phyloP scores from a whole-genome alignment of 1,140 invertebrate genomes.

The Pseudomyrmex cubaensis region DNA sequence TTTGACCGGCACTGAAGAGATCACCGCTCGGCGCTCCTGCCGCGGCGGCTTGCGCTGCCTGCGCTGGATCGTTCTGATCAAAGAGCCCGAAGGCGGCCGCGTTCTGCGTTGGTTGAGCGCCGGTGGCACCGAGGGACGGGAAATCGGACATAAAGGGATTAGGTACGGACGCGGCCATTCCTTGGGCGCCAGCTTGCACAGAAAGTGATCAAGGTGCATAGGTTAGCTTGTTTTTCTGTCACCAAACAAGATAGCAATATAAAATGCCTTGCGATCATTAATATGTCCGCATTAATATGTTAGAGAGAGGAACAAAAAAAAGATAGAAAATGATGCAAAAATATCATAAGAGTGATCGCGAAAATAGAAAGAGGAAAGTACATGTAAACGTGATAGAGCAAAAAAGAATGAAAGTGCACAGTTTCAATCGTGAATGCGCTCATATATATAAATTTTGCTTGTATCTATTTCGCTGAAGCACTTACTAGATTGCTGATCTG shows the following conservation, averaged over 20 bases:
- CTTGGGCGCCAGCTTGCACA: conserved; percentile 89
- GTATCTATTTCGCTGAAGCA: conserved; percentile 58
- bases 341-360: conserved; percentile 58
- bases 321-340: conserved; percentile 62
- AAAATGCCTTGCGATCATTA: conserved; percentile 35
- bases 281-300: conserved; percentile 17
- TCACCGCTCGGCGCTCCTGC: conserved; percentile 72
- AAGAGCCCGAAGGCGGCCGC: conserved; percentile 68
- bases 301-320: not conserved
- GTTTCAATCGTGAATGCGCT: conserved; percentile 18
- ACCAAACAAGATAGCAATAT: not conserved
- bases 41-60: conserved; percentile 46
- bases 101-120: conserved; percentile 61
- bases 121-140: conserved; percentile 77
- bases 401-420: conserved; percentile 44
- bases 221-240: conserved; percentile 67
- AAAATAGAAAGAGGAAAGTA: conserved; percentile 47
- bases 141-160: conserved; percentile 86
- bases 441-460: conserved; percentile 19
- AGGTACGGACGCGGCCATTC: conserved; percentile 85
- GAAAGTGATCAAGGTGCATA: conserved; percentile 81
- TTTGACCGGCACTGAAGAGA: conserved; percentile 83
- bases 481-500: conserved; percentile 89
- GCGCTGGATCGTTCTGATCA: conserved; percentile 71
- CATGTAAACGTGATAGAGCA: conserved; percentile 48